Evolutionary conservation across 2,797 vertebrate genomes (phyloP), one percentile per base, ranked within the genome.

Genomic region (Catharus ustulatus): DNA sequence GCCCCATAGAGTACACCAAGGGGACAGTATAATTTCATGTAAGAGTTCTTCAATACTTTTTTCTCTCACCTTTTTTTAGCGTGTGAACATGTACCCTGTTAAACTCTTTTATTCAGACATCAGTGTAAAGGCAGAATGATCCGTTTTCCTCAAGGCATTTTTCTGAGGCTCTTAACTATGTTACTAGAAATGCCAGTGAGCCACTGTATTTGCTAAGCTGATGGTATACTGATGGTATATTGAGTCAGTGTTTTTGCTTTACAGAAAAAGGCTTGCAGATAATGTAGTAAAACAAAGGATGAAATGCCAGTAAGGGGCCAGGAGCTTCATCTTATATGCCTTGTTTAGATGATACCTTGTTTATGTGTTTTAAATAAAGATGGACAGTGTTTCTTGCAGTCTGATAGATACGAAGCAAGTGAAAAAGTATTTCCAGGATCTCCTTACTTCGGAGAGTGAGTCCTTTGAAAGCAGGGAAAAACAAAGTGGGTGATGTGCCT

Each of bases 161-260:
- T 3, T 36, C 43, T 4, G 2, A 9, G 13, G 1, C 11, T 74
- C 27, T 11, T 57, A 72, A 16, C 38, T 68, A 0, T 32, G 38
- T 73, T 76, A 46, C 6, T 34, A 69, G 48, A 82, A 77, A 48
- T 83, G 34, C 8, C 26, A 40, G 32, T 67, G 42, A 80, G 24
- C 19, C 46, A 6, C 40, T 58, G 14, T 8, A 15, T 68, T 75
- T 84, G 18, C 27, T 62, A 11, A 68, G 4, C 5, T 54, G 59
- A 15, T 45, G 16, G 22, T 71, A 1, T 42, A 63, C 43, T 0
- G 1, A 32, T 54, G 42, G 15, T n/a, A 4, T 69, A 23, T 58
- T 16, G 46, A 62, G 9, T 59, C 45, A 66, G 17, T 51, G 27
- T 6, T 74, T 68, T 69, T 73, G 13, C 42, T 84, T 88, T 34